phyloP scores from a whole-genome alignment of 2,888 invertebrate species.

The Agonopterix heracliana region DNA sequence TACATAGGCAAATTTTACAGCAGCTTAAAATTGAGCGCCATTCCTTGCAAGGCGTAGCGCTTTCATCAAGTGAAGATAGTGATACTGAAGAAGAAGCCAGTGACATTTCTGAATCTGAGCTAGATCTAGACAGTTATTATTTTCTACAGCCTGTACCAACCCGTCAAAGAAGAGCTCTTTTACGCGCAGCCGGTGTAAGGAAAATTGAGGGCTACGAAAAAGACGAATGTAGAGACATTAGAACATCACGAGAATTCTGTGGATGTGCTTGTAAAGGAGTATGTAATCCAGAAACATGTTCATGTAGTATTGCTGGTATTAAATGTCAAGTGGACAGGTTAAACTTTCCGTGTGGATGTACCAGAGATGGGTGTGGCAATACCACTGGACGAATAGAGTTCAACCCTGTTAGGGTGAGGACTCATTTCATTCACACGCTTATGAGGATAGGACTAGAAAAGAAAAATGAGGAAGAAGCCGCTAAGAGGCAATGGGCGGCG shows the following conservation, averaged over 20 bases:
- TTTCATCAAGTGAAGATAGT: constrained; percentile 88
- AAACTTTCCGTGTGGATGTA: constrained; percentile 98
- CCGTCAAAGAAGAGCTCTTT: constrained; percentile 89
- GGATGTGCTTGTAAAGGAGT: constrained; percentile 94
- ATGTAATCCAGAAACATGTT: constrained; percentile 97
- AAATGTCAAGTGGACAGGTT: constrained; percentile 98
- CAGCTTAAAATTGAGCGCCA: constrained; percentile 83
- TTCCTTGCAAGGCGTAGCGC: constrained; percentile 65
- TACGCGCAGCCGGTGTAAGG: constrained; percentile 94
- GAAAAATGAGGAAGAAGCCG: constrained; percentile 80
- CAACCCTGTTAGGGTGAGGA: constrained; percentile 95
- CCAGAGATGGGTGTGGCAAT: constrained; percentile 95
- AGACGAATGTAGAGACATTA: constrained; percentile 94
- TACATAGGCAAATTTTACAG: constrained; percentile 88
- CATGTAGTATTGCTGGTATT: constrained; percentile 95
- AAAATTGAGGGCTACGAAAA: constrained; percentile 96
- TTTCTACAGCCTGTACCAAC: constrained; percentile 95
- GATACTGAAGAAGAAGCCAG: constrained; percentile 90
- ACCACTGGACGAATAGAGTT: constrained; percentile 96
- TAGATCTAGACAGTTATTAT: constrained; percentile 92
- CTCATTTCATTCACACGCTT: constrained; percentile 97
- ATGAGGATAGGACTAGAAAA: constrained; percentile 94
- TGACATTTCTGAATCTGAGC: constrained; percentile 87
- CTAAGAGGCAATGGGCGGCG: constrained; percentile 65
- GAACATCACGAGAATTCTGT: constrained; percentile 94